phyloP scores from a whole-genome alignment of 2,797 vertebrate species.

The Clarias platycephalus region DNA sequence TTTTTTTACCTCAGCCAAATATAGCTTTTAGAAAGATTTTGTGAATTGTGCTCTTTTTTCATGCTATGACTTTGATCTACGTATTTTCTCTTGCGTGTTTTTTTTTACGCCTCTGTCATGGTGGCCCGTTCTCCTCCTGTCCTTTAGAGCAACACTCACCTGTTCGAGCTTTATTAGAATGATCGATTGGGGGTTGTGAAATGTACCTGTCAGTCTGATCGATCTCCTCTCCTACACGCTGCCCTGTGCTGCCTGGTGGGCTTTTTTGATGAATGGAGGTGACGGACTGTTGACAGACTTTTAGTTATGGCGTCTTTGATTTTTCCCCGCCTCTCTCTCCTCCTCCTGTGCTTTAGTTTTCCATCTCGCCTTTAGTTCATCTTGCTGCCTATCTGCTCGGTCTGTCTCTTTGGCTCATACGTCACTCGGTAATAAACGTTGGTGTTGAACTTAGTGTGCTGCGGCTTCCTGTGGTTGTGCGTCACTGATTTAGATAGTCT shows the following conservation, averaged over 20 bases:
- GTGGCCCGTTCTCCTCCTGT: background rate
- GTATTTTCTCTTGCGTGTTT: background rate
- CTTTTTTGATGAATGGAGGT: conserved; percentile 68
- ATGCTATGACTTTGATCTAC: background rate
- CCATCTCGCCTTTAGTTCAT: background rate
- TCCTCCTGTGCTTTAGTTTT: conserved; percentile 21
- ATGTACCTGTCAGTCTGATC: conserved; percentile 71
- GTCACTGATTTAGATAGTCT: background rate
- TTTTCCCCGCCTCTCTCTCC: conserved; percentile 54
- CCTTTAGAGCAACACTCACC: conserved; percentile 22
- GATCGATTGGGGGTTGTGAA: conserved; percentile 69
- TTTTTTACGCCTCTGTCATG: background rate
- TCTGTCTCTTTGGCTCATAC: background rate
- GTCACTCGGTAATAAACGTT: background rate
- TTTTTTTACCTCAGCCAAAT: background rate
- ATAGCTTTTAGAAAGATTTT: background rate
- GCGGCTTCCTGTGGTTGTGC: background rate
- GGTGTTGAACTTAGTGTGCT: background rate
- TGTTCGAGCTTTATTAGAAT: conserved; percentile 52
- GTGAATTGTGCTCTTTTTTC: background rate
- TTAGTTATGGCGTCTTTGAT: conserved; percentile 72
- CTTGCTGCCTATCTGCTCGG: background rate
- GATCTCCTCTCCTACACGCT: conserved; percentile 60
- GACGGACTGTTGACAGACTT: conserved; percentile 63
- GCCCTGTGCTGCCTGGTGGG: conserved; percentile 14